Base-by-base conservation (phyloP, 2,797 vertebrate genomes). In the Chrysocyon brachyurus region DNA sequence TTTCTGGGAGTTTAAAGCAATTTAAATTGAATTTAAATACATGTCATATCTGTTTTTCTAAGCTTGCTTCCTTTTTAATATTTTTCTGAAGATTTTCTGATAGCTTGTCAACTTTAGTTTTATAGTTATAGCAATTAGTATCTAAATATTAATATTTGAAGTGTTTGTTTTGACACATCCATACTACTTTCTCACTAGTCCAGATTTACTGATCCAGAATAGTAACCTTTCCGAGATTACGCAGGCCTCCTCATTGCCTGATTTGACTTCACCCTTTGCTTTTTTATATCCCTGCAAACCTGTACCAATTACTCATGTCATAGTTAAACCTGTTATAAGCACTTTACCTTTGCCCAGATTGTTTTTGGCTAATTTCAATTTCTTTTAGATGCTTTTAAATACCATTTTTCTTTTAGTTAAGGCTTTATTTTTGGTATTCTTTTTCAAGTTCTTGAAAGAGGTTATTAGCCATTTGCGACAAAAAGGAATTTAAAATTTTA, bases 21-120 rank as follows among this genome's bases (percentile, higher is more conserved):
- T 64, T 70, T 89, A 75, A 86, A 49, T 72, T 63, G 8, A 96
- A 19, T 77, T 93, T 59, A 77, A 91, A 85, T 94, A 87, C 87
- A 70, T 90, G 9, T 54, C 56, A 61, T 33, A 66, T 85, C 21
- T 36, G 26, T 33, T 82, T 88, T 84, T 87, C 19, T 26, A 57
- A 12, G 64, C 11, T 5, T 90, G 84, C 64, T 24, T 49, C 2
- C n/a, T 56, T 84, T 54, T 70, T 59, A 79, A 36, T 72, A 52
- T 61, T 89, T n/a, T 91, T 87, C 49, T 73, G 21, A 88, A n/a
- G 22, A 78, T 83, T 73, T 66, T 84, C 49, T 61, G 57, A 16
- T 73, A 63, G 54, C 17, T 63, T 92, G 33, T 91, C 17, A 79
- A 33, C 33, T 33, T 68, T 0, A 26, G 6, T 15, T 24, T 82